Evolutionary conservation across 2,797 vertebrate species (phyloP).

Genomic region (Hyperoplus lanceolatus): DNA sequence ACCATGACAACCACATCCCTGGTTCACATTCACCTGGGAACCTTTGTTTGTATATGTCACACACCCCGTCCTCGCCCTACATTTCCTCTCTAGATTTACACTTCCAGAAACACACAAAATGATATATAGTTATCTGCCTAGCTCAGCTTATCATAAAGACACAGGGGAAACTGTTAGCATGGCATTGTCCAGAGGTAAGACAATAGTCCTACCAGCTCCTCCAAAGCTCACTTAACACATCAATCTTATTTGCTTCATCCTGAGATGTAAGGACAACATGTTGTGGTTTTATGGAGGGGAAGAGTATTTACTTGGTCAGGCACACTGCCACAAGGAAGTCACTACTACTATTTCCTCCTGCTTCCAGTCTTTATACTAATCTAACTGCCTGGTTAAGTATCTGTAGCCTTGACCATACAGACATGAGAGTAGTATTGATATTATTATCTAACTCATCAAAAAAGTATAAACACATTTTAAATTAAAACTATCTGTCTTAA

Average conservation of each 20-base stretch:
- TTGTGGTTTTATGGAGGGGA: not conserved
- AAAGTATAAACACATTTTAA: no score
- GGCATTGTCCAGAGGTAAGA: not conserved
- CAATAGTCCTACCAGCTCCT: not conserved
- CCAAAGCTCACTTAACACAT: not conserved
- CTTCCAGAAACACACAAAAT: not conserved
- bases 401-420: not conserved
- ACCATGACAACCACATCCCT: not conserved
- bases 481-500: not conserved
- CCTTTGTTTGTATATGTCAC: not conserved
- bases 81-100: not conserved
- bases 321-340: not conserved
- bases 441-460: not conserved
- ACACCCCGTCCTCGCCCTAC: not conserved
- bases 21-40: not conserved
- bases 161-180: not conserved
- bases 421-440: not conserved
- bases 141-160: not conserved
- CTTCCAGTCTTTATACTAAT: slow-evolving; percentile 1
- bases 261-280: not conserved
- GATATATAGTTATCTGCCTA: not conserved
- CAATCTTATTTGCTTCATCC: not conserved
- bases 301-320: not conserved
- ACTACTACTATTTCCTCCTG: not conserved
- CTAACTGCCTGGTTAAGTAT: not conserved